Evolutionary conservation across 1,140 invertebrate species (phyloP).

Genomic region (Vanessa tameamea): DNA sequence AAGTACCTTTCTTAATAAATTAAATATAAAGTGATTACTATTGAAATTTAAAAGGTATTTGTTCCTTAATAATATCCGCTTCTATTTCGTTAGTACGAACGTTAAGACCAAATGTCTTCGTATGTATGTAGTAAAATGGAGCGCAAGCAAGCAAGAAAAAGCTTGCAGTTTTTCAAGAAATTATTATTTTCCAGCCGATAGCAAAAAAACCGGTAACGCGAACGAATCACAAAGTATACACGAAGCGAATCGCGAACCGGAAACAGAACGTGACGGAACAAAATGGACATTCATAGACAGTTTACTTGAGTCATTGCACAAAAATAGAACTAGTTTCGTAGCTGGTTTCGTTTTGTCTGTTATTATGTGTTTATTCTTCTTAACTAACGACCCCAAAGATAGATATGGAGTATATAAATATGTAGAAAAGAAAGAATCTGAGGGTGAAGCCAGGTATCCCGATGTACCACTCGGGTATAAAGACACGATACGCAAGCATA

Average conservation of each 20-base stretch:
- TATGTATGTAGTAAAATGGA: not conserved
- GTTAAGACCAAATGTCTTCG: not conserved
- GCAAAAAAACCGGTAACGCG: conserved; percentile 53
- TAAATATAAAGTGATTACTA: no score
- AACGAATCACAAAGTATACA: conserved; percentile 58
- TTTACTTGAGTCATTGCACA: conserved; percentile 50
- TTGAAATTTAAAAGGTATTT: no score
- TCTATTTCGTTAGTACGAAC: no score
- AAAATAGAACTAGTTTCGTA: conserved; percentile 52
- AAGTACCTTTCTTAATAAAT: no score
- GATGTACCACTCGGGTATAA: conserved; percentile 63
- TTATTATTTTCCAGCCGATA: conserved; percentile 70
- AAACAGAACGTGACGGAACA: conserved; percentile 41
- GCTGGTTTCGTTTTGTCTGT: conserved; percentile 54
- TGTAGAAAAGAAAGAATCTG: conserved; percentile 33
- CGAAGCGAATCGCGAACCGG: conserved; percentile 58
- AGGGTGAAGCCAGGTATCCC: conserved; percentile 14
- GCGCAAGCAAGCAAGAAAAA: not conserved
- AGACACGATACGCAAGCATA: conserved; percentile 48
- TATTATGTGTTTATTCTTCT: conserved; percentile 24
- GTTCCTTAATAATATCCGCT: no score
- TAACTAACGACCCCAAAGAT: conserved; percentile 44
- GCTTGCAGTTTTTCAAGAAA: not conserved
- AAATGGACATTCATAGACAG: conserved; percentile 62
- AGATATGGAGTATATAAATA: conserved; percentile 39